These are phyloP conservation scores for Dromas ardeola DNA, from an alignment of 2,113 vertebrate species.

Conservation along the genomic window DNA sequence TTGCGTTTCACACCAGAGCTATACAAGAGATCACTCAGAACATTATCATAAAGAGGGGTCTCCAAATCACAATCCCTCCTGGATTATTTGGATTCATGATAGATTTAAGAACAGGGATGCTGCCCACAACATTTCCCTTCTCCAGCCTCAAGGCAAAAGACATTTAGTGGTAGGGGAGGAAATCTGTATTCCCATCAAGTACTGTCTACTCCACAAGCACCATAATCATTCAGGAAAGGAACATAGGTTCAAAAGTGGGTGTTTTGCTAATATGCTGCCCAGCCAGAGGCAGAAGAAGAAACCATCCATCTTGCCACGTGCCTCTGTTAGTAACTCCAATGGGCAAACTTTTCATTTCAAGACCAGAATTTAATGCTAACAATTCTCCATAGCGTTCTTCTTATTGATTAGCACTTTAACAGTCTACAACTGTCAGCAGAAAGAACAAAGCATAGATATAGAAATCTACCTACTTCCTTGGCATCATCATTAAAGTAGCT, in stretches of 20 bases:
- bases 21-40: neutral
- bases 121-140: neutral
- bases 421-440: neutral
- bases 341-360: neutral
- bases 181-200: neutral
- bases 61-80: neutral
- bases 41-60: neutral
- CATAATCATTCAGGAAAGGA: neutral
- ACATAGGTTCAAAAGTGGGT: fast-evolving
- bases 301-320: neutral
- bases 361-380: neutral
- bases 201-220: neutral
- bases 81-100: neutral
- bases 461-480: neutral
- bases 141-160: neutral
- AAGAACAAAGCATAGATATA: neutral
- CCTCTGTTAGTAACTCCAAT: neutral
- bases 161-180: neutral
- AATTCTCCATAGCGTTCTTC: neutral
- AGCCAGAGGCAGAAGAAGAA: neutral
- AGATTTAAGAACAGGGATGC: neutral
- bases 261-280: neutral
- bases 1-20: neutral
- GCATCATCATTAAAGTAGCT: neutral
- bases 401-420: neutral